Percentiles rank a stretch among this genome's conserved stretches.
Conservation (phyloP, 1,140 invertebrate species). For the Artemia franciscana region DNA sequence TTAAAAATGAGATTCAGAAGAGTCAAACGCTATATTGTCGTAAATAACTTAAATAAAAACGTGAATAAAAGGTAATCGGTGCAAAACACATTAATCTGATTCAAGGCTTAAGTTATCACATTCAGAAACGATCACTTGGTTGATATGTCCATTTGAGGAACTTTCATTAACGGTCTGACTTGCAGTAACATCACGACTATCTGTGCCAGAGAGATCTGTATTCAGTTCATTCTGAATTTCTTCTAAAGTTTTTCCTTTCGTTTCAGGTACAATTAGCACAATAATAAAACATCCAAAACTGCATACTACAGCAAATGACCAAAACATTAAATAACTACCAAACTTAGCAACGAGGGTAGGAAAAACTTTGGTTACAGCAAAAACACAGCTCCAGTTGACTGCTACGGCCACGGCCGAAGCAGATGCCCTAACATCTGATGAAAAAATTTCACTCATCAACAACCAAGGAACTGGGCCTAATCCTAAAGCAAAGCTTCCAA, state of each 20-base stretch:
- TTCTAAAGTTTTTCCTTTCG: slow-evolving; percentile 31
- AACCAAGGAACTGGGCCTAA: slow-evolving; percentile 25
- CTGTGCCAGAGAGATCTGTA: not conserved
- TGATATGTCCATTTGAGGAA: too few relatives aligned
- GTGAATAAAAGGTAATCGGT: too few relatives aligned
- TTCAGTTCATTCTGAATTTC: slow-evolving; percentile 29
- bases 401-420: slow-evolving; percentile 20
- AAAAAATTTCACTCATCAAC: slow-evolving; percentile 25
- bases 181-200: not conserved
- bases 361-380: slow-evolving; percentile 24
- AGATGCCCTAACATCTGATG: slow-evolving; percentile 18
- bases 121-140: too few relatives aligned
- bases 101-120: too few relatives aligned
- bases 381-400: slow-evolving; percentile 22
- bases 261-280: slow-evolving; percentile 32
- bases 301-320: slow-evolving; percentile 24
- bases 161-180: too few relatives aligned
- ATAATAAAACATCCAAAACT: slow-evolving; percentile 27
- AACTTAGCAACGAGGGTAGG: slow-evolving; percentile 15
- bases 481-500: slow-evolving; percentile 23
- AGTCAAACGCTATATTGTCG: too few relatives aligned
- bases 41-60: too few relatives aligned
- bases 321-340: slow-evolving; percentile 21
- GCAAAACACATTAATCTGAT: too few relatives aligned
- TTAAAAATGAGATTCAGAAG: too few relatives aligned